Base-by-base conservation (phyloP, 2,113 vertebrate genomes). In the Atherinomorus stipes region DNA sequence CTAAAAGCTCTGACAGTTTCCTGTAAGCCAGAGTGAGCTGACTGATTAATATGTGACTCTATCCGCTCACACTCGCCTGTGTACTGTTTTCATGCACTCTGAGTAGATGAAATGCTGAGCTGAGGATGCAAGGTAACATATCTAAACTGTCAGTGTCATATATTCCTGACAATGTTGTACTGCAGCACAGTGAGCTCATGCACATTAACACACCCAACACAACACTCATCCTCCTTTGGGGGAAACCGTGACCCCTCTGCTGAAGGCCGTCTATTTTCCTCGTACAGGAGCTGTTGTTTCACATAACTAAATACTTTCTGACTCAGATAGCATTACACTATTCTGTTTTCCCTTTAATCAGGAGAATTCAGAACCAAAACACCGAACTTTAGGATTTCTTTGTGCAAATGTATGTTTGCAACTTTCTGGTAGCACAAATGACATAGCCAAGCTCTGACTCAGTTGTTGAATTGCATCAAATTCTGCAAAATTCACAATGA, bases 291-390 rank as follows among this genome's bases (percentile, higher is more conserved):
- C 74, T 64, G 71, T 76, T 64, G 40, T 66, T 78, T 76, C 64
- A 51, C 15, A 1, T 65, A 74, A 56, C 19, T 11, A 71, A 68
- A 69, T 7, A 18, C 23, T 59, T 44, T 69, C 37, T 76, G 75
- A 80, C 79, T 77, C 72, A 67, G 1, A 26, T 54, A 22, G 57
- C 52, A 22, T 76, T 63, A 62, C 45, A 73, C 76, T 78, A 76
- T 77, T 74, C 34, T 21, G 22, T 51, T 38, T 58, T 22, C 42
- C n/a, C 60, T 64, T 21, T 6, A 64, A 78, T 71, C 4, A 23
- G 58, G 64, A 69, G 71, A 81, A 65, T 61, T 57, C 53, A 53
- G 80, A 89, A 90, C 87, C 80, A 84, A 73, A 11, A 75, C 49
- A 60, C 68, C 59, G 52, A 53, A 57, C 51, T 61, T 49, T 54